Base-by-base conservation (phyloP, 2,797 vertebrate genomes). In the Poecilia picta region DNA sequence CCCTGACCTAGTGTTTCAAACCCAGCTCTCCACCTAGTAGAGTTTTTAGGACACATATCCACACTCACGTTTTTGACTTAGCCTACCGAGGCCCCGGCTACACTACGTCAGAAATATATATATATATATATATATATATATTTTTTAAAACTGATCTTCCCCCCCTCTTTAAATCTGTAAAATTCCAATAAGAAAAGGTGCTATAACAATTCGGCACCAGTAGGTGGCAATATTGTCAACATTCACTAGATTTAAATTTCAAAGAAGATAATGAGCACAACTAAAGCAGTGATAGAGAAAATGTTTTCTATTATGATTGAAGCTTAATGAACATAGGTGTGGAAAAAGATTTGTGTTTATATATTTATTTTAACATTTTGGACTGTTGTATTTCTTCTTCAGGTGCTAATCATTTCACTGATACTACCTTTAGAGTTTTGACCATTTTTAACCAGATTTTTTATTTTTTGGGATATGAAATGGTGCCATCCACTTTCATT, bases 1-100 rank as follows among this genome's bases (percentile, higher is more conserved):
- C 15, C 23, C 81, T 84, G 73, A 86, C 79, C 78, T 79, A 78
- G 47, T 81, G 70, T 84, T 81, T 88, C 77, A 87, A 85, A 85
- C 36, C 77, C 77, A 84, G 72, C 85, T 89, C 83, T 87, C 71
- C 88, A 84, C 86, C 88, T 23, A 3, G 49, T 87, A 88, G 83
- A 88, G 72, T 23, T 45, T 85, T 85, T 76, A 80, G 78, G 79
- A 84, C 66, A 83, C 66, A 15, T 23, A 43, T 82, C 88, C 86
- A 82, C 75, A 76, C 80, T 90, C 78, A 90, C 76, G 78, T 55
- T 79, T 74, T 91, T 82, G 86, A 87, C 89, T 88, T 86, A 89
- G 89, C 90, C 92, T 90, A 92, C 85, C 80, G 88, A 93, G 91
- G 68, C 41, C 41, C 68, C 39, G 2, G 41, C 41, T 71, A 71